Evolutionary conservation across 2,113 vertebrate genomes (phyloP).

Genomic region (Sylvilagus bachmani): DNA sequence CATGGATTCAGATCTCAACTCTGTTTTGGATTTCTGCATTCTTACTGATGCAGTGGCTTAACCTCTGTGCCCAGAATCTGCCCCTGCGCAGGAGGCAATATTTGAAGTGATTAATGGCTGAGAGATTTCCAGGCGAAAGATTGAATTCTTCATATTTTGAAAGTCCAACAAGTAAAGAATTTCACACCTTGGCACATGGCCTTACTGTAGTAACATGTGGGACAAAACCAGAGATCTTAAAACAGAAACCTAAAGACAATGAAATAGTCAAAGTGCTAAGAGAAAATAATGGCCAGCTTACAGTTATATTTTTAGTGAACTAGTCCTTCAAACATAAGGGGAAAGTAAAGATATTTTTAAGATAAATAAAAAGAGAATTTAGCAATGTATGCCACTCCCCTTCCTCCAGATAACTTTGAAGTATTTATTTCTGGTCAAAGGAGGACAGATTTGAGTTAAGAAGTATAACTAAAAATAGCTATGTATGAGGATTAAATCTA

Average conservation of each 20-base stretch:
- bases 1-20: too few species aligned
- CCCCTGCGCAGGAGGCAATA: not conserved
- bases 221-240: constrained; percentile 20
- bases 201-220: not conserved
- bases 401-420: not conserved
- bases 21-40: too few species aligned
- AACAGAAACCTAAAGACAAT: not conserved
- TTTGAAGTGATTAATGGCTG: not conserved
- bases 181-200: not conserved
- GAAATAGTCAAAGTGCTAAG: not conserved
- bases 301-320: constrained; percentile 10
- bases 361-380: not conserved
- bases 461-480: not conserved
- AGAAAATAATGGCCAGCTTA: not conserved
- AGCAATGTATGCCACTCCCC: not conserved
- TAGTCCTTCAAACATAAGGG: not conserved
- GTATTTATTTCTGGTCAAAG: constrained; percentile 30
- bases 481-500: not conserved
- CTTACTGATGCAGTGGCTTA: too few species aligned
- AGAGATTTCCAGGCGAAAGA: not conserved
- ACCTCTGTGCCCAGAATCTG: too few species aligned
- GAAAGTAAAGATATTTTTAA: constrained; percentile 13
- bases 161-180: constrained; percentile 31
- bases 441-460: not conserved
- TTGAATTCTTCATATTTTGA: constrained; percentile 11